Base-by-base conservation (phyloP, 53 echinoderm and acorn worm species). In the Echinarachnius parma region DNA sequence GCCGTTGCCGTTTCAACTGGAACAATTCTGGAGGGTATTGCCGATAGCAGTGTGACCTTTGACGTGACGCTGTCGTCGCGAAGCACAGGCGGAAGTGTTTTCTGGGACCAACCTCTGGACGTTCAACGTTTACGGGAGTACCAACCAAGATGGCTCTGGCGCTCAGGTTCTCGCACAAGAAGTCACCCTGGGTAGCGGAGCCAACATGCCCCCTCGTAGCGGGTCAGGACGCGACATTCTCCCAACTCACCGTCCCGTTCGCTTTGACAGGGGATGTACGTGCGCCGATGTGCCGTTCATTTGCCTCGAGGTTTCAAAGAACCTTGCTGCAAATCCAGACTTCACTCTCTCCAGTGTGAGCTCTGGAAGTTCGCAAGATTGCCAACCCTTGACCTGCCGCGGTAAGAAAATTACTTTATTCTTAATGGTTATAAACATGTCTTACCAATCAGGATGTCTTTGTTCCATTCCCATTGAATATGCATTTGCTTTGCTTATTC, bases 211-310 rank as follows among this genome's bases (percentile, higher is more conserved):
- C 59, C 26, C 48, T 84, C 0, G 45, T 0, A 1, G 80, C 81
- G n/a, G 90, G 90, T 15, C 45, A 35, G 18, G 34, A 66, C 36
- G 28, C 76, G 21, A 32, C 62, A 21, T 72, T 83, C 23, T 47
- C 54, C 8, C 29, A 63, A 37, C 37, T 94, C 5, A n/a, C 31
- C 25, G 62, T 80, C 11, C 31, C 26, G 2, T 67, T 80, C 21
- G 68, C 64, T 36, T 53, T 94, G 52, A 28, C 2, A 26, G 32
- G 28, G 1, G 64, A 48, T 0, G 25, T 57, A 62, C 64, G 19
- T 94, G 94, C 32, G 14, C 28, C 5, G 80, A 90, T 46, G 63
- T 78, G 33, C 87, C 66, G 61, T 94, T 81, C 20, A 19, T 90
- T 20, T 94, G 94, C 34, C 67, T 83, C 5, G 78, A 84, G 31